Evolutionary conservation across 2,113 vertebrate genomes (phyloP).

Genomic region (Misgurnus mizolepis): DNA sequence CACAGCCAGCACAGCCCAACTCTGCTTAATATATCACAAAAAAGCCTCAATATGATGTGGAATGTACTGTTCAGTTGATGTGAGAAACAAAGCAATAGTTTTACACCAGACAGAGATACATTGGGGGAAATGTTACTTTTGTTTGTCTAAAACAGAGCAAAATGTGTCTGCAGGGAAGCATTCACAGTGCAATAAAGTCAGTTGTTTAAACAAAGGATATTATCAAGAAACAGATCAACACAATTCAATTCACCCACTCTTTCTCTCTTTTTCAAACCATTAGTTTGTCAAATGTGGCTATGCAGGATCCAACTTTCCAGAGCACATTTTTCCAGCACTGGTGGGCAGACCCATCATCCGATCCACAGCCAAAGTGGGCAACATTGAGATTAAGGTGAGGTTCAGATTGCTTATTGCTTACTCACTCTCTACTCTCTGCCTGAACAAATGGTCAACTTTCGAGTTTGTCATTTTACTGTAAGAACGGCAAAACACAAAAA

Average conservation of each 20-base stretch:
- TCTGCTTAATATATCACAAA: too few species aligned
- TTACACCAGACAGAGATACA: neutral
- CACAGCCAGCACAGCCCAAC: constrained; percentile 60
- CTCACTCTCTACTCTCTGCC: neutral
- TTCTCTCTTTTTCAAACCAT: neutral
- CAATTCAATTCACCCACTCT: neutral
- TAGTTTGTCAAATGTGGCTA: constrained; percentile 99
- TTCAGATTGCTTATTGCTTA: constrained; percentile 1
- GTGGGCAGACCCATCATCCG: constrained; percentile 98
- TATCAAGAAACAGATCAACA: too few species aligned
- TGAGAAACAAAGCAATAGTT: neutral
- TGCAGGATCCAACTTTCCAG: constrained; percentile 98
- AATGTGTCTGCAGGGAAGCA: neutral
- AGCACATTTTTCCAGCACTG: constrained; percentile 98
- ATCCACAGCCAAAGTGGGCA: constrained; percentile 99
- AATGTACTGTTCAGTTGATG: neutral
- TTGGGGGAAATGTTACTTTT: neutral
- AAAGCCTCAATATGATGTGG: too few species aligned
- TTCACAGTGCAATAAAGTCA: too few species aligned
- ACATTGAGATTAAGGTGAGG: constrained; percentile 99
- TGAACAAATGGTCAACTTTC: neutral
- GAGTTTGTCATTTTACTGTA: neutral
- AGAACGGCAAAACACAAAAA: neutral
- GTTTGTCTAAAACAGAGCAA: too few species aligned
- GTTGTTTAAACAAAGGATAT: too few species aligned